Evolutionary conservation across 2,113 vertebrate species (phyloP).

Genomic region (Macroglossus sobrinus): DNA sequence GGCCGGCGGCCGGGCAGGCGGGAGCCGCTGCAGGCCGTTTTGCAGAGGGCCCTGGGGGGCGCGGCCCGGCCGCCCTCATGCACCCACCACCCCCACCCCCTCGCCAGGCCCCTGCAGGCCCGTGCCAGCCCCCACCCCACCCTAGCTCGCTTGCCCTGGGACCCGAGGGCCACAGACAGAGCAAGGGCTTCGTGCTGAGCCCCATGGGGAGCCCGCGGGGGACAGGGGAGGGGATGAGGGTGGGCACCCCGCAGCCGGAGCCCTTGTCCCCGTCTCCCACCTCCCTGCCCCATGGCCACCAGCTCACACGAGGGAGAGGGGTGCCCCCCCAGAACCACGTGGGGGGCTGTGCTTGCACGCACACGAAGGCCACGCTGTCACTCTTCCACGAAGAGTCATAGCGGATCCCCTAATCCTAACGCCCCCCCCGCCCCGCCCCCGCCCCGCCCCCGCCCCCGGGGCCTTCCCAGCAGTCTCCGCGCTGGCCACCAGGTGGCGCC

Average conservation of each 20-base stretch:
- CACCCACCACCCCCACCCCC: rapidly evolving
- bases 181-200: neutral
- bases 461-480: too few relatives aligned
- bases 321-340: too few relatives aligned
- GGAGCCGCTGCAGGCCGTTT: neutral
- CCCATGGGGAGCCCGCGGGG: neutral
- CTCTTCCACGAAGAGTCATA: neutral
- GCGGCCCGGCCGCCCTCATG: too few relatives aligned
- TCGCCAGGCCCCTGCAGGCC: neutral
- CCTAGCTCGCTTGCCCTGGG: neutral
- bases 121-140: rapidly evolving
- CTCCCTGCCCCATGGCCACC: neutral
- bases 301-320: neutral
- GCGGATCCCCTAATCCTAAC: too few relatives aligned
- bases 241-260: too few relatives aligned
- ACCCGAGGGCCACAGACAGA: neutral
- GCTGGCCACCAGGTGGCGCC: neutral
- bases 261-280: rapidly evolving
- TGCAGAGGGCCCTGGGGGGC: constrained; percentile 11
- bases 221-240: neutral
- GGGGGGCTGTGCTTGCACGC: rapidly evolving
- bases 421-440: too few relatives aligned
- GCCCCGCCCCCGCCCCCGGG: too few relatives aligned
- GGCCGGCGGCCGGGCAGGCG: neutral
- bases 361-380: rapidly evolving